Evolutionary conservation across 2,888 invertebrate species (phyloP).

Genomic region (Yponomeuta sedellus): DNA sequence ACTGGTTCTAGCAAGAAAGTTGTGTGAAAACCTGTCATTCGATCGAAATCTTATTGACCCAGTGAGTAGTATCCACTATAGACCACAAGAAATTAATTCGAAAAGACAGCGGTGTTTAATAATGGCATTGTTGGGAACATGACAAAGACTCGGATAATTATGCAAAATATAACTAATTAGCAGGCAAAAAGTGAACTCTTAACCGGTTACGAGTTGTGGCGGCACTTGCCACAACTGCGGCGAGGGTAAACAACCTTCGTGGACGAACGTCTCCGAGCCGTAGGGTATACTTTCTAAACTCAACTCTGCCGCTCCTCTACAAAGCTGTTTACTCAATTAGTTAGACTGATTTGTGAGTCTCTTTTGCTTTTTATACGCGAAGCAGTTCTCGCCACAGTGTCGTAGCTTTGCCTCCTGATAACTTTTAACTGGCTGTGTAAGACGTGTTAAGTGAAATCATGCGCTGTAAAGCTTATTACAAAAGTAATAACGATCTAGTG

Average conservation of each 20-base stretch:
- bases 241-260: background rate
- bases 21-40: background rate
- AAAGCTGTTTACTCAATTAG: background rate
- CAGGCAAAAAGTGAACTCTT: background rate
- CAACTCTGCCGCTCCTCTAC: background rate
- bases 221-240: background rate
- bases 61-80: background rate
- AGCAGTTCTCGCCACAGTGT: too few species aligned
- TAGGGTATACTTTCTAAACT: conserved; percentile 1
- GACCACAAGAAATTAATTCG: background rate
- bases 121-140: background rate
- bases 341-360: background rate
- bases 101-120: background rate
- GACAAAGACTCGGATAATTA: background rate
- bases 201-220: background rate
- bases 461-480: too few species aligned
- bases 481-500: too few species aligned
- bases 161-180: background rate
- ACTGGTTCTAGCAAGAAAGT: conserved; percentile 1
- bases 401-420: too few species aligned
- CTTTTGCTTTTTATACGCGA: background rate
- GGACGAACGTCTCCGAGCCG: background rate
- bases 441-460: too few species aligned
- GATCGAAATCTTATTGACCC: background rate
- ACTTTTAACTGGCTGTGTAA: too few species aligned